Evolutionary conservation across 1,140 invertebrate genomes (phyloP).

Genomic region (Cecropterus lyciades): DNA sequence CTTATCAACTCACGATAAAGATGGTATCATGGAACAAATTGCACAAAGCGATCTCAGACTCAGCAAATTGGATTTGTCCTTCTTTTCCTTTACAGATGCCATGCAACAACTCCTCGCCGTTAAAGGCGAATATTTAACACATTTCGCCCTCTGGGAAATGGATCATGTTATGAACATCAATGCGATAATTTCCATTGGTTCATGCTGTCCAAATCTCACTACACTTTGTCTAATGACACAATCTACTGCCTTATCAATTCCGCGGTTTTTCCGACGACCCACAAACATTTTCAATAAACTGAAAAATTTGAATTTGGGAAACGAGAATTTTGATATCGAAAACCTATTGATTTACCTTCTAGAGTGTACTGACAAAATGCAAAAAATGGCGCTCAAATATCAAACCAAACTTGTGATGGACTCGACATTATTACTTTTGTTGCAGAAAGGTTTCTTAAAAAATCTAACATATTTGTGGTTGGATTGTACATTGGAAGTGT

Average conservation of each 20-base stretch:
- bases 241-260: constrained; percentile 67
- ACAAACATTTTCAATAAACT: constrained; percentile 70
- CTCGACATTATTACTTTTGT: constrained; percentile 58
- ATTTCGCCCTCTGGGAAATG: constrained; percentile 78
- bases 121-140: constrained; percentile 75
- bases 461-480: constrained; percentile 72
- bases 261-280: constrained; percentile 59
- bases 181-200: constrained; percentile 65
- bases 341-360: constrained; percentile 72
- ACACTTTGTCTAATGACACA: constrained; percentile 73
- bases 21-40: constrained; percentile 73
- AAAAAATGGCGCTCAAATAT: constrained; percentile 74
- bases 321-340: constrained; percentile 71
- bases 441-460: constrained; percentile 67
- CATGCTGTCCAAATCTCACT: constrained; percentile 67
- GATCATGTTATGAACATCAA: constrained; percentile 72
- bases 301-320: constrained; percentile 69
- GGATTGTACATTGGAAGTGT: constrained; percentile 78
- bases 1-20: constrained; percentile 72
- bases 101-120: constrained; percentile 64
- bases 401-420: constrained; percentile 70
- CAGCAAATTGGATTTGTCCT: constrained; percentile 71
- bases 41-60: constrained; percentile 66
- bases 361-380: constrained; percentile 61
- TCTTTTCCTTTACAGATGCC: constrained; percentile 71